phyloP scores from a whole-genome alignment of 1,140 invertebrate species.

The Brachystomella parvula region DNA sequence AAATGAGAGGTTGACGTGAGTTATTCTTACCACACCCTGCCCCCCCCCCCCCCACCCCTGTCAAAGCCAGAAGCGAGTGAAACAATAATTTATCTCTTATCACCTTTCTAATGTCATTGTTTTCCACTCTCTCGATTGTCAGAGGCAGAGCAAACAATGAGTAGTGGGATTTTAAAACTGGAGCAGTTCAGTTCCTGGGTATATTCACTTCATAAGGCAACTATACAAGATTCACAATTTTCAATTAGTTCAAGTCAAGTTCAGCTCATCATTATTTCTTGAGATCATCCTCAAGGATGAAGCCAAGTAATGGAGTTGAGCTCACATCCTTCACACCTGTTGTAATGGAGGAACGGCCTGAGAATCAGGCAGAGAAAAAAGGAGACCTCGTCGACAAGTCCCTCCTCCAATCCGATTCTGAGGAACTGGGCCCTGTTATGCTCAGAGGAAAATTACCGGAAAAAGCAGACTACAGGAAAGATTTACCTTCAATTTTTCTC shows the following conservation, averaged over 20 bases:
- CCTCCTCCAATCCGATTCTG: not conserved
- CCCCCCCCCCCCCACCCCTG: no score
- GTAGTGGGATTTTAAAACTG: not conserved
- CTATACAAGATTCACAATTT: not conserved
- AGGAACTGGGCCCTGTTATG: not conserved
- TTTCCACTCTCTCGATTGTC: not conserved
- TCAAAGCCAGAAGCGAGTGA: no score
- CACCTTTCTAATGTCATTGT: no score
- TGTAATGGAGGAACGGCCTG: not conserved
- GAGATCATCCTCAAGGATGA: not conserved
- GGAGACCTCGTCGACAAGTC: not conserved
- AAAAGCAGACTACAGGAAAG: conserved; percentile 7
- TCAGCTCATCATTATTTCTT: not conserved
- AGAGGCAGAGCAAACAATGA: not conserved
- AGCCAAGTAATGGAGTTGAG: not conserved
- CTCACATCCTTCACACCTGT: not conserved
- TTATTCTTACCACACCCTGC: no score
- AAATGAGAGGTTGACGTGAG: no score
- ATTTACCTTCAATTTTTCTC: conserved; percentile 54
- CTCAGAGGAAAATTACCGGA: not conserved
- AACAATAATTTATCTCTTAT: no score
- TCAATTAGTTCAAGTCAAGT: not conserved
- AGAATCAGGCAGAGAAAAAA: not conserved
- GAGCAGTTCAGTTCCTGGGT: not conserved
- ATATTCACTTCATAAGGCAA: not conserved